Percentiles rank a stretch among this genome's conserved stretches.
Conservation (phyloP, 2,888 invertebrate genomes). For the Tiliacea aurago region DNA sequence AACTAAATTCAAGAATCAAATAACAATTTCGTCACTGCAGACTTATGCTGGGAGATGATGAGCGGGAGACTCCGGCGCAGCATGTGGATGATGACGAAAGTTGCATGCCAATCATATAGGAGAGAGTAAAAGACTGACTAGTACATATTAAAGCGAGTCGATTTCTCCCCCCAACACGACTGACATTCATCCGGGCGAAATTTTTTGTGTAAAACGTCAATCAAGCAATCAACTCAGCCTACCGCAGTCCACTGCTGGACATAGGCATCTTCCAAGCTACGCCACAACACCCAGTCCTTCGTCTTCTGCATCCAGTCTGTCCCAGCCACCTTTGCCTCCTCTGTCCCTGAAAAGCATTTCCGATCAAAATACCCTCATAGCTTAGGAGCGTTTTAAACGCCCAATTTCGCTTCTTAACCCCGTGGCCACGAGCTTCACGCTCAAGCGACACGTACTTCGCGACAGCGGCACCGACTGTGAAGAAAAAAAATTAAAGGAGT, state of each 20-base stretch:
- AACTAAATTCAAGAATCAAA: background rate
- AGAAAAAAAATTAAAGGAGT: too few species aligned
- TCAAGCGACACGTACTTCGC: too few species aligned
- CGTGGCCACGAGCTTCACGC: too few species aligned
- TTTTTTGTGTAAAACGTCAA: background rate
- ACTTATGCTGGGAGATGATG: background rate
- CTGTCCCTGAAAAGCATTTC: background rate
- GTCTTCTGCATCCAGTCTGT: too few species aligned
- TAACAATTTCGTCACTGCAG: background rate
- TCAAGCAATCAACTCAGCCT: too few species aligned
- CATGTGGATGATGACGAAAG: background rate
- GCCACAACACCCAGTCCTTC: background rate
- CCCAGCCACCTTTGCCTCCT: background rate
- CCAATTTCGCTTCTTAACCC: too few species aligned
- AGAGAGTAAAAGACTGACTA: slow-evolving; percentile 6
- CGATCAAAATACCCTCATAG: too few species aligned
- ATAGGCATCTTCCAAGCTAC: background rate
- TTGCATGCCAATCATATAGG: background rate
- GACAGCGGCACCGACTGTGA: too few species aligned
- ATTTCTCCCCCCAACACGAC: background rate
- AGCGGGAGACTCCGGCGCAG: background rate
- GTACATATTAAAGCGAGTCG: slow-evolving; percentile 3
- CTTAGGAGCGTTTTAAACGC: too few species aligned
- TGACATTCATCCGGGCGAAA: background rate
- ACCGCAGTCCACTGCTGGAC: background rate